Percentiles rank a stretch among this genome's conserved stretches.
phyloP scores from a whole-genome alignment of 1,140 invertebrate species.

The Caenorhabditis tropicalis region DNA sequence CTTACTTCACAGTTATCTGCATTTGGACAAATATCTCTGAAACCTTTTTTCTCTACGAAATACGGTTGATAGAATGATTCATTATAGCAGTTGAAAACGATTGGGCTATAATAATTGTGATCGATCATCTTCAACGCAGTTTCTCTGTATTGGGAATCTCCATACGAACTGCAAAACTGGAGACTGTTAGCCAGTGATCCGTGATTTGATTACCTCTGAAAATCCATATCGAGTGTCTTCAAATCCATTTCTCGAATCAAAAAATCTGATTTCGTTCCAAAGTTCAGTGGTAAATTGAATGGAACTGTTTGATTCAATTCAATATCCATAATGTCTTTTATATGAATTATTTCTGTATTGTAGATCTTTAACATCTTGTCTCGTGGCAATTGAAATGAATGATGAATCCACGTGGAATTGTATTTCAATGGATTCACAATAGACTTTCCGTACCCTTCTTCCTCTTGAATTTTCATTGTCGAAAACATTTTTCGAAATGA shows the following conservation, averaged over 20 bases:
- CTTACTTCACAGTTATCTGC: background rate
- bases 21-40: background rate
- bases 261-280: background rate
- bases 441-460: background rate
- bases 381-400: background rate
- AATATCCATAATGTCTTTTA: background rate
- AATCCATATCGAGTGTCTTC: background rate
- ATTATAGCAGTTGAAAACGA: background rate
- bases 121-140: background rate
- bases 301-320: background rate
- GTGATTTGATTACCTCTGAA: background rate
- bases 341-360: constrained; percentile 3
- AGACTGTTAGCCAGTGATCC: background rate
- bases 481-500: background rate
- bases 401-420: constrained; percentile 25
- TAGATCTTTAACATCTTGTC: background rate
- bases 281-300: background rate
- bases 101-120: background rate
- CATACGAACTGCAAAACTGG: background rate
- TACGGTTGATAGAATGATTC: background rate
- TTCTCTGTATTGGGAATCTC: background rate
- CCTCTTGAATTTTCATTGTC: background rate
- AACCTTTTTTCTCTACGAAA: background rate
- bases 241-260: background rate
- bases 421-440: constrained; percentile 20